Percentiles rank a stretch among this genome's conserved stretches.
Conservation (phyloP, 2,888 invertebrate genomes). For the Geophilus truncorum region DNA sequence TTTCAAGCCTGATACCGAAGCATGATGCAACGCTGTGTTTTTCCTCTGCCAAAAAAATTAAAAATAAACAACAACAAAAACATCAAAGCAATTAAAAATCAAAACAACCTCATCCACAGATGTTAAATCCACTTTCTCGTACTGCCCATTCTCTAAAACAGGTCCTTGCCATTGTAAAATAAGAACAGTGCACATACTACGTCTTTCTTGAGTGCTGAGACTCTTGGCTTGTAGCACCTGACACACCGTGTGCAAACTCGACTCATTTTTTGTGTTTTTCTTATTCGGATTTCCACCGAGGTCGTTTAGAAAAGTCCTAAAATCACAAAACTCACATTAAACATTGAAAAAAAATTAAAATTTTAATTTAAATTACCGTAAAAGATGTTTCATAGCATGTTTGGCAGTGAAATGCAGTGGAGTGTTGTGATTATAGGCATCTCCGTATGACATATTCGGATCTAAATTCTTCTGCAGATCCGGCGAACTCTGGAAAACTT, state of each 20-base stretch:
- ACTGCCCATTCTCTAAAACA: slow-evolving; percentile 53
- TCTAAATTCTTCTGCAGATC: slow-evolving; percentile 61
- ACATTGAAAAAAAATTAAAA: not conserved
- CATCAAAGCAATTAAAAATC: not conserved
- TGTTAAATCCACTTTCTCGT: slow-evolving; percentile 57
- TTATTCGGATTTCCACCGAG: slow-evolving; percentile 64
- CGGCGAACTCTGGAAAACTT: slow-evolving; percentile 59
- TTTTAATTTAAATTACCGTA: slow-evolving; percentile 48
- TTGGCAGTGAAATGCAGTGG: slow-evolving; percentile 62
- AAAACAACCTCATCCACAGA: slow-evolving; percentile 57
- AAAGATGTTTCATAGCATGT: slow-evolving; percentile 61
- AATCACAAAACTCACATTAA: slow-evolving; percentile 37
- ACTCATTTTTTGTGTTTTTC: slow-evolving; percentile 60
- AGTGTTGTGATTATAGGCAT: slow-evolving; percentile 62
- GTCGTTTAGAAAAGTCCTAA: slow-evolving; percentile 60
- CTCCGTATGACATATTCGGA: slow-evolving; percentile 63
- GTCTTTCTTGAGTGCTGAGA: slow-evolving; percentile 56
- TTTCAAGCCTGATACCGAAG: slow-evolving; percentile 59
- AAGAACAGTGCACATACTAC: slow-evolving; percentile 59
- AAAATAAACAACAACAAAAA: not conserved
- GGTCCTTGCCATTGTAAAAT: slow-evolving; percentile 60
- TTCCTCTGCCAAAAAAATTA: slow-evolving; percentile 52
- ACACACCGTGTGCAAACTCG: slow-evolving; percentile 60
- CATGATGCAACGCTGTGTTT: slow-evolving; percentile 64
- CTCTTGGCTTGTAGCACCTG: slow-evolving; percentile 47